Evolutionary conservation across 2,113 vertebrate genomes (phyloP).

Genomic region (Trogon melanurus): DNA sequence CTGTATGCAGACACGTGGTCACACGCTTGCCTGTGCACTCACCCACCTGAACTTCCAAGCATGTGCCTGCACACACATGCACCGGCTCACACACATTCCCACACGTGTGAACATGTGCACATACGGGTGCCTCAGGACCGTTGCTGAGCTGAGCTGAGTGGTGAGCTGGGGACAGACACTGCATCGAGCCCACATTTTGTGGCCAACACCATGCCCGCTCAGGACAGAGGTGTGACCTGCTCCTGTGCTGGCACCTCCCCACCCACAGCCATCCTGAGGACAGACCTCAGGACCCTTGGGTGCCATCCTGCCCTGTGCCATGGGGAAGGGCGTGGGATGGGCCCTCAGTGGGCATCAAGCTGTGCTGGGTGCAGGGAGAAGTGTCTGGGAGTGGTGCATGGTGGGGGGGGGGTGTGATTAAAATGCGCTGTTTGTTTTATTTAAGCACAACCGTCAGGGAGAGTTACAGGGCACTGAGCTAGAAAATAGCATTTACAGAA

Average conservation of each 20-base stretch:
- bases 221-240: not conserved
- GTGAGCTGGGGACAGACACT: not conserved
- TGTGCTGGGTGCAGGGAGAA: rapidly evolving
- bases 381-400: not conserved
- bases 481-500: slow-evolving; percentile 85
- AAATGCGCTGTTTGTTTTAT: slow-evolving; percentile 75
- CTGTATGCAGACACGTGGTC: not conserved
- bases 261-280: rapidly evolving
- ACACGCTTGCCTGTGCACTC: no score
- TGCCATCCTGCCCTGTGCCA: not conserved
- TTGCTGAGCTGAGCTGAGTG: rapidly evolving
- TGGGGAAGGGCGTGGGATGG: rapidly evolving
- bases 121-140: rapidly evolving
- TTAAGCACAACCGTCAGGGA: slow-evolving; percentile 53
- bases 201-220: rapidly evolving
- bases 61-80: rapidly evolving
- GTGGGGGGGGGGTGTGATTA: slow-evolving; percentile 55
- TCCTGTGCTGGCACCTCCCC: rapidly evolving
- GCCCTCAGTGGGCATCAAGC: no score
- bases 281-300: not conserved
- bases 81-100: rapidly evolving
- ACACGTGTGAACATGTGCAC: not conserved
- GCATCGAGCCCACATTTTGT: rapidly evolving
- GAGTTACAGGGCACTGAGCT: slow-evolving; percentile 81
- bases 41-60: not conserved